Conservation (phyloP, 1,140 invertebrate species). For the Rhopalosiphum padi region DNA sequence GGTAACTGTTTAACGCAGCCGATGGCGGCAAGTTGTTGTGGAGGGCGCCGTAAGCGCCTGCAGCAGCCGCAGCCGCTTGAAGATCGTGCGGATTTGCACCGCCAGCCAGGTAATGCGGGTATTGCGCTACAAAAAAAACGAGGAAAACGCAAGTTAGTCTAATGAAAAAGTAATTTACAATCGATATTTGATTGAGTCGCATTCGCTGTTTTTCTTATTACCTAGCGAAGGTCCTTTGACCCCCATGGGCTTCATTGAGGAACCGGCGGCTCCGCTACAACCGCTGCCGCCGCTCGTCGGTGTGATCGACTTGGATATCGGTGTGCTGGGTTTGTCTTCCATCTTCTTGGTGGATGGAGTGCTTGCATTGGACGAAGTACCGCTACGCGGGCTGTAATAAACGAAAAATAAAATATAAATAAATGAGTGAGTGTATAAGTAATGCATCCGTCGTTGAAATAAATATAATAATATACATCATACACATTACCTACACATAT, state of each 20-base stretch:
- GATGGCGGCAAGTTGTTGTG: slow-evolving; percentile 63
- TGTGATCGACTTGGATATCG: slow-evolving; percentile 87
- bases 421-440: not conserved
- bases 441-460: not conserved
- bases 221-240: slow-evolving; percentile 70
- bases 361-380: slow-evolving; percentile 80
- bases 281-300: slow-evolving; percentile 75
- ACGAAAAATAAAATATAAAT: slow-evolving; percentile 35
- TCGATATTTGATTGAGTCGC: not conserved
- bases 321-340: slow-evolving; percentile 83
- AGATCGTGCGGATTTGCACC: slow-evolving; percentile 65
- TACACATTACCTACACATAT: not conserved
- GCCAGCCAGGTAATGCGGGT: slow-evolving; percentile 69
- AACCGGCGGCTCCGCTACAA: slow-evolving; percentile 64
- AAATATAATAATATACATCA: not conserved
- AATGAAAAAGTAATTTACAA: not conserved
- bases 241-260: slow-evolving; percentile 66
- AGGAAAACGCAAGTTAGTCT: not conserved
- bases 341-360: slow-evolving; percentile 80
- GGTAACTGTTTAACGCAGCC: slow-evolving; percentile 63
- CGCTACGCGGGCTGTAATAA: slow-evolving; percentile 69
- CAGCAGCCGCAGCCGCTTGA: slow-evolving; percentile 64
- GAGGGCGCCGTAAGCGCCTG: slow-evolving; percentile 62
- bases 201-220: not conserved
- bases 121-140: slow-evolving; percentile 63